Base-by-base conservation (phyloP, 2,888 invertebrate genomes). In the Rhodophaea formosa region DNA sequence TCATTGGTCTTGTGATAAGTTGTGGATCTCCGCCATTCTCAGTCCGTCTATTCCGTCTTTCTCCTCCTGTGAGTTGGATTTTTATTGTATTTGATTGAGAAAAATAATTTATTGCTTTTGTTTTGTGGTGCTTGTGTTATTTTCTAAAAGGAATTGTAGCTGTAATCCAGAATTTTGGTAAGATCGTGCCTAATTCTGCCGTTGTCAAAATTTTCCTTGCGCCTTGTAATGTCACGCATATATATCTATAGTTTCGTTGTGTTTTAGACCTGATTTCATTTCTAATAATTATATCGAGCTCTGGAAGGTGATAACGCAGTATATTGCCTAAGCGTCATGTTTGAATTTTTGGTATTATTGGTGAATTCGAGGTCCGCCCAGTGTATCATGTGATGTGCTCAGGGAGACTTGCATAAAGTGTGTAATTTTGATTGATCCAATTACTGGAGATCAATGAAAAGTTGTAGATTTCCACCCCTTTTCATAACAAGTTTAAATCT, bases 1-100 rank as follows among this genome's bases (percentile, higher is more conserved):
- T 91, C 91, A 86, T 84, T 84, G 88, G 90, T 91, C 91, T 91
- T 91, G 91, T 92, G 91, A 91, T 91, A 91, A 85, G 87, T 90
- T 86, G 85, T 84, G 77, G 77, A 80, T 71, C 84, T 89, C 91
- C 91, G 91, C 91, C 91, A 91, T 91, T 90, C 91, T 88, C 80
- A 78, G 86, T 78, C 85, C 84, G 85, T 82, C 88, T 89, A 86
- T 88, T 87, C 84, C 84, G 79, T 86, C 88, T 88, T 84, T 86
- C 80, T 81, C 77, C 85, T 83, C 87, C 77, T 76, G 91, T 91
- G 87, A 91, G 91, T 91, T 83, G 69, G 70, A 72, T 79, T 84
- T 82, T 51, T 51, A 35, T 35, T 51, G 35, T 51, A 35, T 35
- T 39, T 16, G 10, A 16, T 51, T 35, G 3, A 17, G 12, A 51